Evolutionary conservation across 1,140 invertebrate species (phyloP), one percentile per base, ranked within the genome.

Genomic region (Caenorhabditis tropicalis): DNA sequence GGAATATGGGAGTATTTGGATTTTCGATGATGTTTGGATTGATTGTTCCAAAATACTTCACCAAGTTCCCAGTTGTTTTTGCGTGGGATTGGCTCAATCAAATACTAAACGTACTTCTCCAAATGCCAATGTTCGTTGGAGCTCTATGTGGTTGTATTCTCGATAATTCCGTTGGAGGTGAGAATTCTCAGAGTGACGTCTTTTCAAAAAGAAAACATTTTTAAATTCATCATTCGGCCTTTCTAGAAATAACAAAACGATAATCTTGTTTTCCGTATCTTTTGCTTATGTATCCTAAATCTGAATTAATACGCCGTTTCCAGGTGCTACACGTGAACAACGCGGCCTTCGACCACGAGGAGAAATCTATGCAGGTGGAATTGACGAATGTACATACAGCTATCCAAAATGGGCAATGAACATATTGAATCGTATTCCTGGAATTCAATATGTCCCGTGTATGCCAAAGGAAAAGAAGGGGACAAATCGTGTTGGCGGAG

Each of bases 1-100:
- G 92, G 36, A 92, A 92, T 85, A 88, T 92, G 81, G 90, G 88
- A 49, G 92, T 92, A 82, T 89, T 92, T 36, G 92, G 92, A 21
- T 91, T 91, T 12, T 91, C 92, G 0, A 81, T 92, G n/a, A 88
- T 92, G 81, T 87, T 92, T 39, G 92, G 92, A 6, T 81, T 92
- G 31, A 91, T 92, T 88, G 87, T 92, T 1, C 92, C 92, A 21
- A 53, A 86, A 36, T 91, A 89, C 84, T 86, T 90, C 60, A 85
- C 29, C 15, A 53, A 49, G 12, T 81, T 86, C 16, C 82, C 87
- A 12, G 43, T 56, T 9, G 39, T 36, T 4, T 43, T 79, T n/a
- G 86, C 36, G 27, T 56, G 56, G 24, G 82, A 80, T n/a, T 82
- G 70, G 43, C 19, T 87, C n/a, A 83, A 88, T 86, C 79, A 86